These are phyloP conservation scores for Tenrec ecaudatus DNA, from an alignment of 2,113 vertebrate species.

Conservation along the genomic window DNA sequence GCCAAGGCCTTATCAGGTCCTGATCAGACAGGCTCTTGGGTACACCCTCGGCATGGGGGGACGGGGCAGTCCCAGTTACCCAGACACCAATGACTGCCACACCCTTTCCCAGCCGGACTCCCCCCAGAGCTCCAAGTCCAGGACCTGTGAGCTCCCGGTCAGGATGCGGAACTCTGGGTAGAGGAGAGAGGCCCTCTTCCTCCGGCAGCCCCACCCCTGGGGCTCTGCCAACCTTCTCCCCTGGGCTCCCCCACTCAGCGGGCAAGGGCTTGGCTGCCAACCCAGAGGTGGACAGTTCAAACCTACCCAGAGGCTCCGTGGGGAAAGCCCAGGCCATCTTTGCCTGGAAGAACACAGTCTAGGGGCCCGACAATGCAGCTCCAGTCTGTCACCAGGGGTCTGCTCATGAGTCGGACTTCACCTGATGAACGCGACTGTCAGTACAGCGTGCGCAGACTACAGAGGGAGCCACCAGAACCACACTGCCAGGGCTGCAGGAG, in stretches of 20 bases:
- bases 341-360: neutral
- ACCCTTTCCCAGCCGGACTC: neutral
- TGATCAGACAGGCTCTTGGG: neutral
- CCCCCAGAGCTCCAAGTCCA: neutral
- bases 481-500: neutral
- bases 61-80: neutral
- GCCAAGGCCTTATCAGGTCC: neutral
- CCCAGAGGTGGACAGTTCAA: neutral
- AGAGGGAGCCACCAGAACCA: neutral
- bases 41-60: neutral
- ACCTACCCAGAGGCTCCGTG: neutral
- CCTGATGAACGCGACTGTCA: too few species aligned
- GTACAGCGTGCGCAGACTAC: neutral
- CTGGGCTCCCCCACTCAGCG: neutral
- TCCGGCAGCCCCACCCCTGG: neutral
- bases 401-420: too few species aligned
- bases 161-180: conserved; percentile 22
- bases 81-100: neutral
- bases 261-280: neutral
- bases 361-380: neutral
- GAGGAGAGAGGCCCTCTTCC: neutral
- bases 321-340: neutral
- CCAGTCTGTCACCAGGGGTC: too few species aligned
- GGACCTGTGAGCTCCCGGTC: neutral
- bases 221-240: neutral